Evolutionary conservation across 2,888 invertebrate genomes (phyloP).

Genomic region (Thymelicus acteon): DNA sequence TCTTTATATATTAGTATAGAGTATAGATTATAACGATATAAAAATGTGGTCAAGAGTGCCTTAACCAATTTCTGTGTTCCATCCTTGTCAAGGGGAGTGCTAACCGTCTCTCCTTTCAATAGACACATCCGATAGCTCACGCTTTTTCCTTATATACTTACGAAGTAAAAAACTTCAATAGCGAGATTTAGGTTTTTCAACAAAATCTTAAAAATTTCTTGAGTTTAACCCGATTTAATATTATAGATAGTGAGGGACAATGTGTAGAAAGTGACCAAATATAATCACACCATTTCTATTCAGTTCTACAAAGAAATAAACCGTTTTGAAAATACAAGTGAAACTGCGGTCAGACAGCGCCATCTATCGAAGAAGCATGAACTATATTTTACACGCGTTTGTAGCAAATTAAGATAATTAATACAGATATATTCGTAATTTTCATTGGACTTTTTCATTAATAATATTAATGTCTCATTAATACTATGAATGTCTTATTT

Average conservation of each 20-base stretch:
- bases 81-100: conserved; percentile 50
- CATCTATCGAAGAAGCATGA: conserved; percentile 12
- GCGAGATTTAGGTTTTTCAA: conserved; percentile 39
- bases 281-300: neutral
- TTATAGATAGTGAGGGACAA: too few species aligned
- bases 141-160: conserved; percentile 41
- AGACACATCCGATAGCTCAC: conserved; percentile 41
- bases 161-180: conserved; percentile 38
- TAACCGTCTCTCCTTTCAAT: conserved; percentile 51
- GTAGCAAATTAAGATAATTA: neutral
- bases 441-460: too few species aligned
- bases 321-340: neutral
- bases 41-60: conserved; percentile 51
- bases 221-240: neutral
- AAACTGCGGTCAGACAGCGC: conserved; percentile 8
- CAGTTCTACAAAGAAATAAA: neutral
- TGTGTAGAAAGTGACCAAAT: too few species aligned
- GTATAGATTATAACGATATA: conserved; percentile 20
- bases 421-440: too few species aligned
- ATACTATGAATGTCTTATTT: neutral
- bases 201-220: neutral
- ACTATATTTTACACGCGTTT: neutral
- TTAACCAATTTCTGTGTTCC: conserved; percentile 51
- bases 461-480: neutral
- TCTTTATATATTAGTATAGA: too few species aligned